Evolutionary conservation across 2,797 vertebrate genomes (phyloP), one percentile per base, ranked within the genome.

Genomic region (Mycteria americana): DNA sequence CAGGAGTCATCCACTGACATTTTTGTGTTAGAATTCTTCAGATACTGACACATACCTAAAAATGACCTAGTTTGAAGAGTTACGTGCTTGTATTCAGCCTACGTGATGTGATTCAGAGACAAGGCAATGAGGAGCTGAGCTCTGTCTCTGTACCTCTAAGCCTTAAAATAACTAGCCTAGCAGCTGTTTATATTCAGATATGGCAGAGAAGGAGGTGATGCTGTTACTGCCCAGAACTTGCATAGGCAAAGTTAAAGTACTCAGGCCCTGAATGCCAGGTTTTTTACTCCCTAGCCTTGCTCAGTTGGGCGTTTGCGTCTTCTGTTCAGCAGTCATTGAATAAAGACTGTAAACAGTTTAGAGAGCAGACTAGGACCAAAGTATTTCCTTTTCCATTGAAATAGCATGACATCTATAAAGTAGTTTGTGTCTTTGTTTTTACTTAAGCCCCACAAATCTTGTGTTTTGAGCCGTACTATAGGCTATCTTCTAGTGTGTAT

Each of bases 61-160:
- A 91, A n/a, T 73, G 92, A 88, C 90, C 76, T 53, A 86, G 69
- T 90, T 88, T 68, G 81, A 86, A 85, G 70, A 92, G 91, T 48
- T 94, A 43, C 2, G 4, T 93, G 80, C 85, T 62, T 63, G 35
- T 81, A 17, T 85, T 86, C 84, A 73, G 77, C 91, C 92, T 93
- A 65, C 28, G 1, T 85, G 72, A 79, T 82, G 48, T 85, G 91
- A 96, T 91, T 96, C 91, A 87, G 83, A 91, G 86, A 54, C 56
- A 87, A 76, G 84, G 74, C 93, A 86, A 83, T 41, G 89, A 96
- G 93, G 89, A 92, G 72, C 95, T 94, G 92, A 95, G 95, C 84
- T 93, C 92, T 89, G 64, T 68, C 75, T 62, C 78, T 87, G 27
- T 75, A 81, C 63, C 87, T 93, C 81, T 79, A 37, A 91, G 78